phyloP scores from a whole-genome alignment of 2,113 vertebrate species.

The Hippopotamus amphibius region DNA sequence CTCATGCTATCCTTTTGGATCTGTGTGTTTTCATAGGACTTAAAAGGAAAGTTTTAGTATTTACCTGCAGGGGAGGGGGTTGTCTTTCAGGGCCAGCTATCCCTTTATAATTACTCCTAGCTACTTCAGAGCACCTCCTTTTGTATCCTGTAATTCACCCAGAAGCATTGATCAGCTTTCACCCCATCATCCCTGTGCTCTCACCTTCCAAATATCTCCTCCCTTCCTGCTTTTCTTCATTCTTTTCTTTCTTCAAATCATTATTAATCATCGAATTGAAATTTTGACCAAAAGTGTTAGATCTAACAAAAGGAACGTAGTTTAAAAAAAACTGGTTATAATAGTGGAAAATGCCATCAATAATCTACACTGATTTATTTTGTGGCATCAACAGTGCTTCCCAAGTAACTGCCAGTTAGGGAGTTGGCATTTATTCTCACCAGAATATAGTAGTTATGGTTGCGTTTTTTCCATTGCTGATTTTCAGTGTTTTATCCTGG shows the following conservation, averaged over 20 bases:
- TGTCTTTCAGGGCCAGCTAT: neutral
- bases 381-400: neutral
- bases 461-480: neutral
- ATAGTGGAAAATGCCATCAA: neutral
- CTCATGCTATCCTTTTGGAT: neutral
- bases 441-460: neutral
- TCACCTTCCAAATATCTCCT: neutral
- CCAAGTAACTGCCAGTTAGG: neutral
- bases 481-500: constrained; percentile 36
- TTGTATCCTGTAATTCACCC: neutral
- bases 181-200: neutral
- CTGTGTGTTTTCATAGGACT: neutral
- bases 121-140: neutral
- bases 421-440: neutral
- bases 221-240: neutral
- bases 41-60: neutral
- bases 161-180: neutral
- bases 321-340: neutral
- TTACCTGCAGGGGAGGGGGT: neutral
- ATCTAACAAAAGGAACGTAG: constrained; percentile 1
- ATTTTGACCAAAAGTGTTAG: constrained; percentile 24
- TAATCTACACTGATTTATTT: neutral
- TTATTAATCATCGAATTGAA: neutral
- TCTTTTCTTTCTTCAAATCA: neutral
- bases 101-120: neutral